Evolutionary conservation across 2,888 invertebrate species (phyloP).

Genomic region (Epirrhoe tristata): DNA sequence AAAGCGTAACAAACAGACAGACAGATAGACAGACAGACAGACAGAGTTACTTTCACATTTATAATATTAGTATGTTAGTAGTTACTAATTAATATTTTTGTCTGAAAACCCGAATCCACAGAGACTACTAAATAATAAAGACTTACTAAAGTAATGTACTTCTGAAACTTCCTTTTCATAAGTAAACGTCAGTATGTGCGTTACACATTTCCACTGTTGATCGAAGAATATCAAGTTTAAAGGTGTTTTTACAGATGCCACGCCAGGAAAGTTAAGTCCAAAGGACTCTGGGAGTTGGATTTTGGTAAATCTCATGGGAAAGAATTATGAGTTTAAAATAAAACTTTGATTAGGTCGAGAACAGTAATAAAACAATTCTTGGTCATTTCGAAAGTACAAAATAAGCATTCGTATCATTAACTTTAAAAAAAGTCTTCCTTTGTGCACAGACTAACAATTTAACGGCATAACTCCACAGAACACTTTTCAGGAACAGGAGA

Average conservation of each 20-base stretch:
- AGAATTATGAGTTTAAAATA: not conserved
- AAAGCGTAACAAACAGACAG: too few species aligned
- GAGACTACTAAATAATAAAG: too few species aligned
- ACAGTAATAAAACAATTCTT: conserved; percentile 19
- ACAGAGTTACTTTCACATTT: too few species aligned
- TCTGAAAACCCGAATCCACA: too few species aligned
- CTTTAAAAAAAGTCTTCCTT: conserved; percentile 73
- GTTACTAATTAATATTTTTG: not conserved
- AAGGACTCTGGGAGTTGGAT: not conserved
- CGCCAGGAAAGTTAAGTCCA: not conserved
- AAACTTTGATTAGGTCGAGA: conserved; percentile 11
- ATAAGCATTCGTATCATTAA: conserved; percentile 70
- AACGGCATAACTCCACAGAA: conserved; percentile 77
- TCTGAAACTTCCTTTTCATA: too few species aligned
- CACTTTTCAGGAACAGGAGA: conserved; percentile 80
- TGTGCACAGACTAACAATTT: conserved; percentile 78
- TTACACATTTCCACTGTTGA: too few species aligned
- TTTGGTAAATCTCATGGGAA: not conserved
- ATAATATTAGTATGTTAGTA: too few species aligned
- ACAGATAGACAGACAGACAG: too few species aligned
- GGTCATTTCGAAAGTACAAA: conserved; percentile 45
- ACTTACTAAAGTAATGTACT: too few species aligned
- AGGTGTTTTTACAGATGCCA: not conserved
- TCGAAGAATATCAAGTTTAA: not conserved
- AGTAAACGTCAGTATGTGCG: too few species aligned